Conservation (phyloP, 2,113 vertebrate genomes). For the Buteo buteo region DNA sequence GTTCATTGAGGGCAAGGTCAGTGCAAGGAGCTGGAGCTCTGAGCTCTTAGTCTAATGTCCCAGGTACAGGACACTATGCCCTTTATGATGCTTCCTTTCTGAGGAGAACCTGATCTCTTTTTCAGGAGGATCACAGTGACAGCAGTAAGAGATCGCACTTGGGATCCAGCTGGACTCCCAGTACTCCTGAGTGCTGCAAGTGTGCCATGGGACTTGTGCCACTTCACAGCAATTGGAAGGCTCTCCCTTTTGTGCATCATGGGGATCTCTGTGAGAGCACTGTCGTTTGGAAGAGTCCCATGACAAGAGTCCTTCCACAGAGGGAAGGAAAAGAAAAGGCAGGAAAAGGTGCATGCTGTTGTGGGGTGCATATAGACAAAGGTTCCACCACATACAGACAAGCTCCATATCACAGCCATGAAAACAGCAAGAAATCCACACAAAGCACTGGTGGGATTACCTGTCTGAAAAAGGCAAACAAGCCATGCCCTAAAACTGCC, state of each 20-base stretch:
- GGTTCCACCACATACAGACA: neutral
- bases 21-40: neutral
- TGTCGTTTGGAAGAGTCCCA: neutral
- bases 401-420: too few species aligned
- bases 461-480: neutral
- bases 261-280: neutral
- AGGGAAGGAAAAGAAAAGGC: neutral
- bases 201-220: neutral
- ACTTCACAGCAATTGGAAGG: neutral
- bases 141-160: neutral
- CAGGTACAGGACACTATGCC: neutral
- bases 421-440: neutral
- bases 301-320: too few species aligned
- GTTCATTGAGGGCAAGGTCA: neutral
- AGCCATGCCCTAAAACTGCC: neutral
- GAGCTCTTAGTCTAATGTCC: neutral
- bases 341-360: neutral
- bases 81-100: neutral
- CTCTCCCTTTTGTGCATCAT: neutral
- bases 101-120: neutral
- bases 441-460: neutral
- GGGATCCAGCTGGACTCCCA: neutral
- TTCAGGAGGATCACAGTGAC: neutral
- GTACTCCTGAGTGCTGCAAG: neutral
- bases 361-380: neutral